Evolutionary conservation across 2,797 vertebrate genomes (phyloP), one percentile per base, ranked within the genome.

Genomic region (Semaprochilodus insignis): DNA sequence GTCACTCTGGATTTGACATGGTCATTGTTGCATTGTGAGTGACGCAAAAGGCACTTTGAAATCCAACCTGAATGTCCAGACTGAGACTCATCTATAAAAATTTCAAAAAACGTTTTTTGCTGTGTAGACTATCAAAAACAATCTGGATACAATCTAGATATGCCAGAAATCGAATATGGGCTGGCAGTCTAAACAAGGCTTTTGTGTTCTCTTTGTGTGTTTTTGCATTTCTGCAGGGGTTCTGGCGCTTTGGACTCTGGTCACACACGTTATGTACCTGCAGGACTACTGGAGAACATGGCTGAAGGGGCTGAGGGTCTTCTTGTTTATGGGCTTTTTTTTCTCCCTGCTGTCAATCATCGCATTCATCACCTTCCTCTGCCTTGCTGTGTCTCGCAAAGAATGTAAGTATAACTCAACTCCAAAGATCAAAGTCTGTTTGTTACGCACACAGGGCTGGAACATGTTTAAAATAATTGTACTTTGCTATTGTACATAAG

Each of bases 271-370:
- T 90, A 99, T 99, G 97, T 99, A 99, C 91, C 91, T 97, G 86
- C 96, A 99, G 92, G 97, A 99, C 92, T 97, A 95, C 93, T 99
- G 98, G 98, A 94, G 96, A 90, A 98, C 97, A 54, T 99, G 98
- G 98, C 92, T 99, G 40, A 98, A 96, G 90, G 97, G 98, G 11
- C 94, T 99, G 77, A 96, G 94, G 77, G 96, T 97, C 93, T 99
- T 99, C 91, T 93, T 99, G 86, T 89, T 91, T 78, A 88, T 96
- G 0, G 98, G 97, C 0, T 52, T 94, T 72, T 85, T 97, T 88
- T 97, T 99, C 94, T 95, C 93, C 0, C 13, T 94, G 17, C 85
- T 98, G 77, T 95, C 96, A 0, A 14, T 96, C 0, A 83, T 97
- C 52, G 95, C 96, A 51, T 96, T 97, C 90, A 90, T 97, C 88